phyloP scores from a whole-genome alignment of 2,113 vertebrate genomes.

The Apteryx mantelli region DNA sequence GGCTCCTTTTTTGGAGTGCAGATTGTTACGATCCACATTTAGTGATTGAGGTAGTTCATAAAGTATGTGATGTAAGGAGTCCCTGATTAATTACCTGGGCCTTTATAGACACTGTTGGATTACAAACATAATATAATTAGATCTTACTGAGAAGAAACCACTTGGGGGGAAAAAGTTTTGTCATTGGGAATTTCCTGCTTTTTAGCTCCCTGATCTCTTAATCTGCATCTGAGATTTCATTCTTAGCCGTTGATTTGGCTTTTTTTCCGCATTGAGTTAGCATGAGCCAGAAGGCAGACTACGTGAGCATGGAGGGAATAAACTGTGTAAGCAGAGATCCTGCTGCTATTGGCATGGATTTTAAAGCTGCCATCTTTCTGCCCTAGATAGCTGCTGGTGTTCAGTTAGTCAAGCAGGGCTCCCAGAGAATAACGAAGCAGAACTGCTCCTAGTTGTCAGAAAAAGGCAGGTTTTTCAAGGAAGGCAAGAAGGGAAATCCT shows the following conservation, averaged over 20 bases:
- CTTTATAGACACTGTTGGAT: background rate
- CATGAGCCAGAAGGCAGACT: background rate
- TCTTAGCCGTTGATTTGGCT: background rate
- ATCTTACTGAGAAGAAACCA: background rate
- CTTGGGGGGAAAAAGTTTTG: background rate
- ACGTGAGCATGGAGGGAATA: background rate
- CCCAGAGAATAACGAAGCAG: background rate
- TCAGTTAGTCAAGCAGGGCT: background rate
- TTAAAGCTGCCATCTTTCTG: background rate
- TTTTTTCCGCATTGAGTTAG: slow-evolving; percentile 40
- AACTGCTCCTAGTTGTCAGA: background rate
- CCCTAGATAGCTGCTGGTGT: background rate
- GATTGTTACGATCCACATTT: background rate
- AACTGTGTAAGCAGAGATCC: background rate
- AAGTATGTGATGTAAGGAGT: background rate
- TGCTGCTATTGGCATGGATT: slow-evolving; percentile 2
- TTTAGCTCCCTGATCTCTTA: slow-evolving; percentile 32
- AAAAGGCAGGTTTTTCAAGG: background rate
- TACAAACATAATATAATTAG: background rate
- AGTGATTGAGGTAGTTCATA: background rate
- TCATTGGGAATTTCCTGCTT: slow-evolving; percentile 8
- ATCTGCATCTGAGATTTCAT: background rate
- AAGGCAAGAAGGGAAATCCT: background rate
- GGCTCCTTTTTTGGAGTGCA: background rate
- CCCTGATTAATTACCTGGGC: background rate